Evolutionary conservation across 2,888 invertebrate genomes (phyloP).

Genomic region (Lasius fuliginosus): DNA sequence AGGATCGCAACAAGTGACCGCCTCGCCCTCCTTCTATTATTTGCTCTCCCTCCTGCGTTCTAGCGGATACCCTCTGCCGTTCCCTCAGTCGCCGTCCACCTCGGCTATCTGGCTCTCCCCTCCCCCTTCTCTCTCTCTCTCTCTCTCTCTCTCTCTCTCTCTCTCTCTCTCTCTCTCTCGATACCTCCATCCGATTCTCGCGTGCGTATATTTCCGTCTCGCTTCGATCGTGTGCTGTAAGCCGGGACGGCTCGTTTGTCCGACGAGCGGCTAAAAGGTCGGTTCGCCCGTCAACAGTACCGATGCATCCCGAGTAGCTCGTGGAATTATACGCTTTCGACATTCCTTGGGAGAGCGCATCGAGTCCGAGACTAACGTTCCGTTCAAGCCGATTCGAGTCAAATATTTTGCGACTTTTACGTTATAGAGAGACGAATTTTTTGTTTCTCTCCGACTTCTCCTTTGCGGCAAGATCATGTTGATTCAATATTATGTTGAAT

Average conservation of each 20-base stretch:
- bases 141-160: constrained; percentile 60
- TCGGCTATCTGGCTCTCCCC: constrained; percentile 68
- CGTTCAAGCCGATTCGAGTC: background rate
- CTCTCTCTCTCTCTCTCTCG: background rate
- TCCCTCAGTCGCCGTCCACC: constrained; percentile 62
- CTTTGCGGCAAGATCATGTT: background rate
- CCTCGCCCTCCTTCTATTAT: constrained; percentile 82
- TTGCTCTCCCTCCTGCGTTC: constrained; percentile 65
- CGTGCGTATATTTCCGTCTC: constrained; percentile 37
- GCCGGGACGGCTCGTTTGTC: constrained; percentile 49
- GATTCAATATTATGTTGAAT: background rate
- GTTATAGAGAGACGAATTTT: background rate
- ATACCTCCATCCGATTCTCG: constrained; percentile 11
- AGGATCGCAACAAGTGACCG: constrained; percentile 84
- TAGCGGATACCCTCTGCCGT: constrained; percentile 65
- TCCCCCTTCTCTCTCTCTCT: constrained; percentile 32
- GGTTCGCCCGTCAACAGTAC: constrained; percentile 51
- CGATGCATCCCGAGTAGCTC: constrained; percentile 50
- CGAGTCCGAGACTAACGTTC: background rate
- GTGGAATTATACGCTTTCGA: constrained; percentile 49
- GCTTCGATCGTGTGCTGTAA: constrained; percentile 32
- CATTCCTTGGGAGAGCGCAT: constrained; percentile 29
- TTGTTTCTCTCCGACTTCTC: background rate
- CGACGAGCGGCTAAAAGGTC: constrained; percentile 40
- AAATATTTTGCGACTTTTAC: background rate